A percentile compares a stretch with the other conserved stretches of the same genome.
Evolutionary conservation across 1,140 invertebrate species (phyloP).

Genomic region (Pseudobourletiella spinata): DNA sequence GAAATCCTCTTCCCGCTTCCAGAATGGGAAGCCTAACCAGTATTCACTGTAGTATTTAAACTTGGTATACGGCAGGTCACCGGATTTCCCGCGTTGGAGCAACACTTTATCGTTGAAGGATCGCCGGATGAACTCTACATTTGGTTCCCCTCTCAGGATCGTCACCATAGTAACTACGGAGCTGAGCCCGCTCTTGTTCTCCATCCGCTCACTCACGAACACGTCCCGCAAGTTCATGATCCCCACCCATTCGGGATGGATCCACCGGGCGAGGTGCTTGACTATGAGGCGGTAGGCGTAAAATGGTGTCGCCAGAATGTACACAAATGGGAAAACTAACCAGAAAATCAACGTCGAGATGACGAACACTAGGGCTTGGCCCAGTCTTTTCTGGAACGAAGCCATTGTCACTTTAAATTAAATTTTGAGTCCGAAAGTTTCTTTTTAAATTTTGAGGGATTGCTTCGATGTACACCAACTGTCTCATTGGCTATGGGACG

Average conservation of each 20-base stretch:
- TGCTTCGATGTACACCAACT: no score
- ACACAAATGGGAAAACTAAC: slow-evolving; percentile 3
- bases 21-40: slow-evolving; percentile 28
- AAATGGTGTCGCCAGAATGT: slow-evolving; percentile 11
- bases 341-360: slow-evolving; percentile 1
- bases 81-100: background rate
- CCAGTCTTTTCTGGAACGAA: no score
- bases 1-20: slow-evolving; percentile 22
- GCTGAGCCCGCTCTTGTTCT: background rate
- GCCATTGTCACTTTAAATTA: no score
- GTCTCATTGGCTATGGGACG: no score
- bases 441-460: no score
- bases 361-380: no score
- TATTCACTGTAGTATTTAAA: slow-evolving; percentile 21
- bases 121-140: background rate
- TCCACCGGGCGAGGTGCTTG: background rate
- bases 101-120: slow-evolving; percentile 12
- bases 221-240: slow-evolving; percentile 23
- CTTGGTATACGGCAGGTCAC: slow-evolving; percentile 12
- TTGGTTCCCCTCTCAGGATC: background rate
- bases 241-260: slow-evolving; percentile 21
- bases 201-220: slow-evolving; percentile 10
- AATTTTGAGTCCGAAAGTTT: no score
- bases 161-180: background rate
- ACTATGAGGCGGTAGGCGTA: slow-evolving; percentile 19